Base-by-base conservation (phyloP, 2,797 vertebrate species). In the Pangasius sanitwongsei region DNA sequence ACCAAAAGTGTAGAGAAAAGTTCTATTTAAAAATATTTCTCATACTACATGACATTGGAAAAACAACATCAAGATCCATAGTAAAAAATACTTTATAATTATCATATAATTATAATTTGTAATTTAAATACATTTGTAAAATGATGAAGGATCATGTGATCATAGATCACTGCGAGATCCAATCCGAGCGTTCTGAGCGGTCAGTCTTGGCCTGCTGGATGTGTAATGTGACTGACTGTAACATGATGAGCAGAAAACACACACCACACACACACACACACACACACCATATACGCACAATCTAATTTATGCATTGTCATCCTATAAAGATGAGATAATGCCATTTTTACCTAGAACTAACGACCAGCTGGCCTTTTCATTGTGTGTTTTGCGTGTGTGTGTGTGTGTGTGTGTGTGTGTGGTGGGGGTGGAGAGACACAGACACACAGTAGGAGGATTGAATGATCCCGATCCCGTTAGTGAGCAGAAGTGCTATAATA, bases 301-400 rank as follows among this genome's bases (percentile, higher is more conserved):
- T 91, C 86, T 90, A 90, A 92, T 92, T 92, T 90, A 65, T 81
- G 86, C 82, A 90, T 89, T 87, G 86, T 88, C 89, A 89, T 74
- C 86, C 44, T 91, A 90, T 89, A 92, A 87, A 91, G 72, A 87
- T 85, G 72, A 85, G 74, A 87, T 85, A 65, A 87, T 4, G 25
- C 23, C 7, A 12, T 89, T 92, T 92, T 86, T 89, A 92, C 87
- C 90, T 89, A 90, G 86, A 84, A 84, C 78, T 87, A 87, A 89
- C 88, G 77, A 89, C 77, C 90, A 91, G 86, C 89, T 91, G 92
- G 82, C 89, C 80, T 44, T 87, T 44, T 87, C 63, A 87, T 87
- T 88, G 86, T 89, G 87, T 82, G 83, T 89, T 83, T 72, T 59
- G 20, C 23, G 80, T 81, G 6, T 72, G 31, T 83, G 34, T 86